Evolutionary conservation across 2,888 invertebrate genomes (phyloP), one percentile per base, ranked within the genome.

Genomic region (Tachina fera): DNA sequence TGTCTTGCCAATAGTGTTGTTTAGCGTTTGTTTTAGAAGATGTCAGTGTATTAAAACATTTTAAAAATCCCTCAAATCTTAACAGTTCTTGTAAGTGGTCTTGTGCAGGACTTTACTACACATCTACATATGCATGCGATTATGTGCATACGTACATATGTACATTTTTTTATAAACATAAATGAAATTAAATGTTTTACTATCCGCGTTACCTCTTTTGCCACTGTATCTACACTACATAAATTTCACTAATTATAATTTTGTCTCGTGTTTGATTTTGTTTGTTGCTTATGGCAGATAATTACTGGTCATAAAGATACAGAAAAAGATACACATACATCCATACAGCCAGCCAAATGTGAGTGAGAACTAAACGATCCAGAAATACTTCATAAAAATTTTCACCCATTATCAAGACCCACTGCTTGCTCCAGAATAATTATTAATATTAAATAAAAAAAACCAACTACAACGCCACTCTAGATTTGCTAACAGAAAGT

Each of bases 221-320:
- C 74, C 74, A 67, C 80, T 68, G 60, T 43, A 22, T 22, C 22
- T 22, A 51, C 63, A 58, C 70, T 58, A 67, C 49, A 78, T 78
- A 63, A 79, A 85, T 79, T 82, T 86, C 65, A 67, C 79, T 79
- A 82, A 83, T 83, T 86, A 86, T 75, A 79, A 75, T 75, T 75
- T 82, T 79, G 75, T 76, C 71, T 70, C 70, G 58, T 84, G 79
- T 74, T 60, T 74, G 61, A 19, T 47, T 65, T 63, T 63, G 75
- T 43, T 78, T 31, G 39, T 56, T 71, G 71, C 10, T 41, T 70
- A 56, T 67, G 16, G 61, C 60, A 74, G 58, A 74, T 77, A 72
- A 81, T 85, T 85, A 81, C 58, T 70, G 81, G 19, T 31, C 58
- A 82, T 85, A 67, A 72, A 19, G 53, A 58, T 31, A 63, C 11